These are phyloP conservation scores for Ictidomys tridecemlineatus DNA, from an alignment of 2,113 vertebrate genomes.

Conservation along the genomic window DNA sequence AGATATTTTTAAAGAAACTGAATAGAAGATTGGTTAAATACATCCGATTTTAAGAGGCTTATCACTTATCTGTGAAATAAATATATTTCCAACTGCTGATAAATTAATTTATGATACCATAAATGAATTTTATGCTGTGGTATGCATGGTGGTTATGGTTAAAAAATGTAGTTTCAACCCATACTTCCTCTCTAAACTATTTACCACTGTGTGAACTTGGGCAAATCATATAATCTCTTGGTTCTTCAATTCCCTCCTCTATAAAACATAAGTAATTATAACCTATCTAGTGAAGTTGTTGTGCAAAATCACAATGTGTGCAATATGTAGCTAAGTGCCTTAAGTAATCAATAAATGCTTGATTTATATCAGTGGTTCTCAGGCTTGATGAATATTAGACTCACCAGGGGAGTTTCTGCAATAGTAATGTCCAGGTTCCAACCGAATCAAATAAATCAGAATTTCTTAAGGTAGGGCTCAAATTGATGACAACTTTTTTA, in stretches of 20 bases:
- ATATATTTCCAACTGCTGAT: not conserved
- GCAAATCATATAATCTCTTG: not conserved
- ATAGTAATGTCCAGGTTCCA: not conserved
- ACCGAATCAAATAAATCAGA: conserved; percentile 15
- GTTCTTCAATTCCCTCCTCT: conserved; percentile 5
- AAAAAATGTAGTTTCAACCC: not conserved
- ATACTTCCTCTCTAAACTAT: not conserved
- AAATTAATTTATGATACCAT: not conserved
- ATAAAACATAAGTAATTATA: not conserved
- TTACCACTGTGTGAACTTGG: not conserved
- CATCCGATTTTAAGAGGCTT: not conserved
- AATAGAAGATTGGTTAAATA: not conserved
- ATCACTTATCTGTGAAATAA: not conserved
- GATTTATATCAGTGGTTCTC: not conserved
- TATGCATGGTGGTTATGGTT: not conserved
- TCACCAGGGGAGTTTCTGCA: not conserved
- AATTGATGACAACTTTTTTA: not conserved
- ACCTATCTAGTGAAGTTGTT: not conserved
- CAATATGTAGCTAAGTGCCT: not conserved
- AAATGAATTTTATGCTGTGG: not conserved
- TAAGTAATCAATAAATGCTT: not conserved
- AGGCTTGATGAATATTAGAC: not conserved
- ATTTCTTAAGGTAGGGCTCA: not conserved
- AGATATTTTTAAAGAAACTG: not conserved
- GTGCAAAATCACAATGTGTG: not conserved